Base-by-base conservation (phyloP, 1,140 invertebrate species). In the Aphaenogaster floridana region DNA sequence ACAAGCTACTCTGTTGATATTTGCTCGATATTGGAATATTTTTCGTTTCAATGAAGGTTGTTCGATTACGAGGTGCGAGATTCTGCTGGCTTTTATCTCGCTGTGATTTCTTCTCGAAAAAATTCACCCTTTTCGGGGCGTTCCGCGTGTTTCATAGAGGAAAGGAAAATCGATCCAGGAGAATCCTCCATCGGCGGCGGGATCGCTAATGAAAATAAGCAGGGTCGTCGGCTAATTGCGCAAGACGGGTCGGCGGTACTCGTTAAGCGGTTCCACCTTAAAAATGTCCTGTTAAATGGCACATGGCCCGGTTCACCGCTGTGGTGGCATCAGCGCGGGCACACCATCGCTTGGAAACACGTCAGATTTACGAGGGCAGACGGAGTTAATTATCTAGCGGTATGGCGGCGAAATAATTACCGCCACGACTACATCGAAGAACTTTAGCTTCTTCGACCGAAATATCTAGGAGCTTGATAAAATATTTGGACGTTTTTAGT, bases 121-220 rank as follows among this genome's bases (percentile, higher is more conserved):
- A 48, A 48, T 28, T 48, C 0, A 13, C 21, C 3, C 36, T 66
- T 39, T 84, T 74, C 34, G 54, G 6, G 34, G 15, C 42, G 9
- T 64, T 69, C n/a, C 17, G 45, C 36, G 48, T 34, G 8, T 54
- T n/a, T 9, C 5, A 7, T 1, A 11, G n/a, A 42, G 21, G 28
- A 59, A 34, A 72, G 34, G 5, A 63, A 42, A 74, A 76, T 76
- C 34, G 28, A 69, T 50, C 28, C 4, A 17, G 13, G 9, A 54
- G 52, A 42, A 63, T 76, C 11, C 50, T 50, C 57, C 71, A 68
- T 78, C 21, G 61, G 61, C 36, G 50, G 48, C 15, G 45, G 86
- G 54, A 74, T 89, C 57, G 45, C 57, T 90, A 90, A 91, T 91
- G 90, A 90, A 91, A 91, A 91, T 88, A 81, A 90, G 89, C 86